These are phyloP conservation scores for Oreonectes daqikongensis DNA, from an alignment of 2,797 vertebrate genomes.

Conservation along the genomic window DNA sequence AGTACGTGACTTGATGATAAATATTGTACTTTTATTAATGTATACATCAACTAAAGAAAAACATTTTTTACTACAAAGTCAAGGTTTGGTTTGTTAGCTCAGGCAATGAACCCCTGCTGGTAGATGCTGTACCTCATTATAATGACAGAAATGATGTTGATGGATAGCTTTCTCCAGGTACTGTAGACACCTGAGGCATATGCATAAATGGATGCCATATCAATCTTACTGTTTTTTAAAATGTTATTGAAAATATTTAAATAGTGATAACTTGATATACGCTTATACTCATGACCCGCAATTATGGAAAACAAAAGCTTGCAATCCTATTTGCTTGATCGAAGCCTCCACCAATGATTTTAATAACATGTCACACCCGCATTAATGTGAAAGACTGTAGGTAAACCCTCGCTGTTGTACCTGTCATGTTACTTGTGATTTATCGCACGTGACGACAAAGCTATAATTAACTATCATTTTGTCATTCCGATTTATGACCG, in stretches of 20 bases:
- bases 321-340: not conserved
- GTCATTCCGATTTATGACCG: not conserved
- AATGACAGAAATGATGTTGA: not conserved
- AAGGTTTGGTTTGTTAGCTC: too few relatives aligned
- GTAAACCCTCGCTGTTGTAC: not conserved
- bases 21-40: too few relatives aligned
- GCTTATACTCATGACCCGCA: not conserved
- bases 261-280: not conserved
- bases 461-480: not conserved
- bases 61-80: too few relatives aligned
- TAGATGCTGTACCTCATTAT: not conserved
- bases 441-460: not conserved
- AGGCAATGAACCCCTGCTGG: too few relatives aligned
- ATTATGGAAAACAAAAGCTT: not conserved
- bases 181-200: not conserved
- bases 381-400: not conserved
- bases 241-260: not conserved
- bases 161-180: not conserved
- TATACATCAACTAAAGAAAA: too few relatives aligned
- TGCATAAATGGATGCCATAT: not conserved
- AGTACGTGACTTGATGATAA: too few relatives aligned
- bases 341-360: not conserved
- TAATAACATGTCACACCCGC: not conserved
- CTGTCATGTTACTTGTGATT: not conserved
- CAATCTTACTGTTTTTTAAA: not conserved